Percentiles rank a stretch among this genome's conserved stretches.
Evolutionary conservation across 2,113 vertebrate species (phyloP).

Genomic region (Pomatorhinus ruficollis): DNA sequence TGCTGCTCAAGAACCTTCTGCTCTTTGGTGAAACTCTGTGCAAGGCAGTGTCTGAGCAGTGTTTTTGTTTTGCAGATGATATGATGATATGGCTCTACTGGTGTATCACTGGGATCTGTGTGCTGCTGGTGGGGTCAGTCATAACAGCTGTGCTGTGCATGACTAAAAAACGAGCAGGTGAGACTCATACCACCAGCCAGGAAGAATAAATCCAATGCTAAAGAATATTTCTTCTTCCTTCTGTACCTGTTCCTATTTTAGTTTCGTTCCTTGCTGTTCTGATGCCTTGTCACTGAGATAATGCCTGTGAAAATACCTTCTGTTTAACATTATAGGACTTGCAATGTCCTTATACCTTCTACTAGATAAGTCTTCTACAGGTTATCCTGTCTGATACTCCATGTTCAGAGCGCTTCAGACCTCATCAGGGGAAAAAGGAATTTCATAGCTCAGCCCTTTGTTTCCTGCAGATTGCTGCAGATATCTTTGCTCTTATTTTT

Average conservation of each 20-base stretch:
- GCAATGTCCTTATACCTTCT: background rate
- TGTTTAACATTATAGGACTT: background rate
- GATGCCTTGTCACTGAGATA: background rate
- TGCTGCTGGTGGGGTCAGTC: constrained; percentile 71
- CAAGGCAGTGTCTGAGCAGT: background rate
- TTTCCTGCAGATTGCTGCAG: background rate
- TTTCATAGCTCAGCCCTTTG: background rate
- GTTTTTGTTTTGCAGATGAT: constrained; percentile 38
- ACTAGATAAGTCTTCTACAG: background rate
- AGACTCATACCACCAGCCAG: background rate
- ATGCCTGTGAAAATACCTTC: background rate
- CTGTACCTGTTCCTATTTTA: background rate
- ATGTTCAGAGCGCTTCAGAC: background rate
- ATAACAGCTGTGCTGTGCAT: constrained; percentile 65
- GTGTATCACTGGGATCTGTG: constrained; percentile 59
- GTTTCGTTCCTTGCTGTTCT: background rate
- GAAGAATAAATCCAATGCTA: background rate
- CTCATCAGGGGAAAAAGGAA: background rate
- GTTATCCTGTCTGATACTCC: background rate
- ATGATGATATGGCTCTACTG: constrained; percentile 67
- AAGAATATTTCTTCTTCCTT: background rate
- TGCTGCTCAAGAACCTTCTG: background rate
- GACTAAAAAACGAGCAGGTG: constrained; percentile 68
- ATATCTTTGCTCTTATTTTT: background rate
- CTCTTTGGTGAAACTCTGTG: background rate